These are phyloP conservation scores for Balaenoptera acutorostrata DNA, from an alignment of 2,113 vertebrate species.

Conservation along the genomic window DNA sequence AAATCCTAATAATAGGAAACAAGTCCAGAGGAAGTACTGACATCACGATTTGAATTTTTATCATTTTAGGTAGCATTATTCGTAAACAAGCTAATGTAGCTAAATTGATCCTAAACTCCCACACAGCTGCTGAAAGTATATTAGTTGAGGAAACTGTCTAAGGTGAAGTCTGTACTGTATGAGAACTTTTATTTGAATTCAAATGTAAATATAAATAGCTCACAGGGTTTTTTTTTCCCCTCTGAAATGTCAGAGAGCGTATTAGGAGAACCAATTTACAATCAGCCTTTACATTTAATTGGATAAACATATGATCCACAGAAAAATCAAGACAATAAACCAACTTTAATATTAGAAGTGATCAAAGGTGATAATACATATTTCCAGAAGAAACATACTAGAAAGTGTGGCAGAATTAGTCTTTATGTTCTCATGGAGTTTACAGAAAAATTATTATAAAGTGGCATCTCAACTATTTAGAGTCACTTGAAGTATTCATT, in stretches of 20 bases:
- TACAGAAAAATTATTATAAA: neutral
- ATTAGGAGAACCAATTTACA: neutral
- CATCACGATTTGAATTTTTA: slow-evolving; percentile 21
- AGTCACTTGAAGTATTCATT: neutral
- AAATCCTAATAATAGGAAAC: slow-evolving; percentile 38
- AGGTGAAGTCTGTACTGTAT: neutral
- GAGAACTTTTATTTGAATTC: slow-evolving; percentile 1
- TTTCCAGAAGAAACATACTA: neutral
- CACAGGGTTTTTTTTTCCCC: neutral
- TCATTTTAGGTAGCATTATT: slow-evolving; percentile 41
- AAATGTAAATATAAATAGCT: slow-evolving; percentile 46
- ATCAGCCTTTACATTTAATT: neutral
- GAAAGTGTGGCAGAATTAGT: neutral
- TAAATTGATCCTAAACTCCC: slow-evolving; percentile 28
- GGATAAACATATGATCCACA: slow-evolving; percentile 12
- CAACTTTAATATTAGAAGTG: slow-evolving; percentile 19
- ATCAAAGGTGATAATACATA: neutral
- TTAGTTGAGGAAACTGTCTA: slow-evolving; percentile 17
- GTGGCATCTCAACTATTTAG: neutral
- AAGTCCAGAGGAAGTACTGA: neutral
- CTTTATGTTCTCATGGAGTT: neutral
- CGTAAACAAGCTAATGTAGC: slow-evolving; percentile 43
- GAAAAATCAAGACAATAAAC: neutral
- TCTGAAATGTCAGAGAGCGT: neutral
- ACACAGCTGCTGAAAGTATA: slow-evolving; percentile 14